phyloP scores from a whole-genome alignment of 2,888 invertebrate species.

The Aromia moschata region DNA sequence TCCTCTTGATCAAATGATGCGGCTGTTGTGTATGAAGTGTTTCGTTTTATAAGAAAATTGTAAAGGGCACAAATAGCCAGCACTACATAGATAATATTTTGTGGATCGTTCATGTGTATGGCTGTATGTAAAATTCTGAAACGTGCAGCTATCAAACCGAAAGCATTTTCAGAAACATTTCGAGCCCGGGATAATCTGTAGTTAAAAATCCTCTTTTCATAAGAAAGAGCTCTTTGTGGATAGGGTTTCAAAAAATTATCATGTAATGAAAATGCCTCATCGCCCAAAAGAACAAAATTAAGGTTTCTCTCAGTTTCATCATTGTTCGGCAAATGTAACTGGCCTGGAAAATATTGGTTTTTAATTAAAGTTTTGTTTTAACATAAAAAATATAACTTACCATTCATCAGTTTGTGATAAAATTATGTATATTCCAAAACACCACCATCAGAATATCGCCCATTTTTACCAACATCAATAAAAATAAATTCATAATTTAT shows the following conservation, averaged over 20 bases:
- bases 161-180: constrained; percentile 30
- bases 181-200: constrained; percentile 23
- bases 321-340: background rate
- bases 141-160: constrained; percentile 27
- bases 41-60: constrained; percentile 2
- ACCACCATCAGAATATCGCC: constrained; percentile 29
- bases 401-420: constrained; percentile 10
- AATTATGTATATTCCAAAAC: constrained; percentile 27
- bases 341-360: background rate
- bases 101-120: constrained; percentile 12
- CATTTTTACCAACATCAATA: constrained; percentile 28
- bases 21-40: background rate
- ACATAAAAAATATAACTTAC: background rate
- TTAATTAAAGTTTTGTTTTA: background rate
- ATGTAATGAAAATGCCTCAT: constrained; percentile 23
- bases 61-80: background rate
- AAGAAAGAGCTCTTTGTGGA: constrained; percentile 22
- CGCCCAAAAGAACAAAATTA: constrained; percentile 18
- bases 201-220: constrained; percentile 29
- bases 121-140: constrained; percentile 25
- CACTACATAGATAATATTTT: constrained; percentile 7
- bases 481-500: constrained; percentile 29
- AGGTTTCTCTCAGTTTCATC: background rate
- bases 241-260: constrained; percentile 28
- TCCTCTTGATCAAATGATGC: constrained; percentile 12